Evolutionary conservation across 2,113 vertebrate species (phyloP), one percentile per base, ranked within the genome.

Genomic region (Haemorhous mexicanus): DNA sequence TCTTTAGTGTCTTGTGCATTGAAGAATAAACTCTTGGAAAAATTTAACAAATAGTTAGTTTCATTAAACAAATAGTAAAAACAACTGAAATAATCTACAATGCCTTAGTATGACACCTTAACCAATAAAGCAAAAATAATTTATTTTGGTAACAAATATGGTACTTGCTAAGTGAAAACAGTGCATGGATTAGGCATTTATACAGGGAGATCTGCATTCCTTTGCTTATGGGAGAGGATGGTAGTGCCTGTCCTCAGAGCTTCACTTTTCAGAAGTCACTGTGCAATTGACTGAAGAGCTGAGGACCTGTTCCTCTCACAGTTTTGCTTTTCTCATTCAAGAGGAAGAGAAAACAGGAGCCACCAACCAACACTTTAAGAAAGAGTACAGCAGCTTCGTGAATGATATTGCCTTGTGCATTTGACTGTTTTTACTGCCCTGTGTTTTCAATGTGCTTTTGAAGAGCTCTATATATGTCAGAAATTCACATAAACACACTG

Each of bases 401-500:
- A 89, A 69, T 0, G 2, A n/a, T 35, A 58, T 6, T 50, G 63
- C 52, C 32, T 56, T 53, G 32, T 62, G 32, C 7, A 49, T 68
- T 62, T 63, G 18, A 43, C 35, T 84, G 17, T 1, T 82, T 84
- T 84, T 93, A 11, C 33, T 33, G 56, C 10, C 24, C 53, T 91
- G 35, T 84, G 27, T 39, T 96, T 96, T 81, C 76, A 82, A n/a
- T 68, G 74, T 52, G 81, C 11, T 84, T 95, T 89, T 87, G 44
- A 61, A 72, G 53, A 89, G 49, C 47, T 37, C 41, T 92, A 14
- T 39, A 16, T 82, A 56, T 69, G 46, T 85, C 62, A 81, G n/a
- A 95, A 94, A 93, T 69, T 87, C 41, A 84, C 82, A 89, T 81
- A 97, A 96, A 91, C 80, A 84, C 33, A 12, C 33, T 87, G 47